Evolutionary conservation across 2,888 invertebrate species (phyloP), one percentile per base, ranked within the genome.

Genomic region (Neria commutata): DNA sequence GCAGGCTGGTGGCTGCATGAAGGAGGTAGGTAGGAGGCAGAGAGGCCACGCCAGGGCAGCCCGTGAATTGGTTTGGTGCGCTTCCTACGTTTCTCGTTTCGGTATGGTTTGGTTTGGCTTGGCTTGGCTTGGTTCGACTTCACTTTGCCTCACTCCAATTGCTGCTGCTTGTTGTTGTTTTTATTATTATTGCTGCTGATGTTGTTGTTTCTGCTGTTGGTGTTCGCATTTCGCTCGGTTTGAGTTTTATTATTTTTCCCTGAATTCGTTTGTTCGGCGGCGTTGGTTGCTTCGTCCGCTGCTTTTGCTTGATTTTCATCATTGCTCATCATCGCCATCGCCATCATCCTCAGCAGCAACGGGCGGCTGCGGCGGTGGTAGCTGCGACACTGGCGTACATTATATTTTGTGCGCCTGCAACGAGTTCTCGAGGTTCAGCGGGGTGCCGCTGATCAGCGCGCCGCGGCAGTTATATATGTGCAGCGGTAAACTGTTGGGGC

Each of bases 351-450:
- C 23, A 21, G 46, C 6, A 23, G 19, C 56, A n/a, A n/a, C n/a
- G n/a, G n/a, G n/a, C n/a, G n/a, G n/a, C n/a, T n/a, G n/a, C n/a
- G n/a, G n/a, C n/a, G n/a, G n/a, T n/a, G n/a, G 14, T 24, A 11
- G 34, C 10, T 34, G 34, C 34, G 10, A n/a, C 45, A 17, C 25
- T 58, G 58, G 64, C 21, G 65, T 60, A 64, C 62, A 52, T 55
- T 62, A 63, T 63, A 56, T 67, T 21, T 6, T 46, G 46, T 54
- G 40, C 29, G 42, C 64, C 60, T 67, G 67, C 67, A 64, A 63
- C 51, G 59, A 51, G 50, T 59, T 54, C n/a, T n/a, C 45, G 50
- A 62, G 62, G 58, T 58, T 60, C 58, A 58, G 60, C 58, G 54
- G 48, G 56, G 49, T 56, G 40, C 54, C 50, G 61, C 62, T 57